Percentiles rank a stretch among this genome's conserved stretches.
Conservation (phyloP, 1,140 invertebrate genomes). For the Sycophila sp. region DNA sequence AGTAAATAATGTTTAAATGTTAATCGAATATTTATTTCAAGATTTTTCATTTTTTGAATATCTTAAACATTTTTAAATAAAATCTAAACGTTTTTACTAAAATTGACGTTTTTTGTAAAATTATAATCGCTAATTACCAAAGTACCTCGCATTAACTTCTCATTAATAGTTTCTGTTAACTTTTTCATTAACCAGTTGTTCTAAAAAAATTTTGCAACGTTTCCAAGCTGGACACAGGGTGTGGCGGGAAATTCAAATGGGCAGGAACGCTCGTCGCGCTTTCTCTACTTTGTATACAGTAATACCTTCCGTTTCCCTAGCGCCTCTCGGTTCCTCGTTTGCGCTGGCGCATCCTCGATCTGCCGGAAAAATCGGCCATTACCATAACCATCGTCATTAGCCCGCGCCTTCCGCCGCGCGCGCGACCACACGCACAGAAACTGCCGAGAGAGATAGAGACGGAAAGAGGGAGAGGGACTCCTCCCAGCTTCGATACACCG, state of each 20-base stretch:
- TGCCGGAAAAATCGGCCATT: neutral
- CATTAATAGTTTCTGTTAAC: no score
- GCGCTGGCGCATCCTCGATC: neutral
- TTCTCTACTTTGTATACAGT: no score
- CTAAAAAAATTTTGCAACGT: no score
- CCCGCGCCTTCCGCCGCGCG: neutral
- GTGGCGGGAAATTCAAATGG: neutral
- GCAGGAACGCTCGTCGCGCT: neutral
- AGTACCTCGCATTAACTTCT: no score
- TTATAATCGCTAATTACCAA: no score
- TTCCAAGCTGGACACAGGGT: neutral
- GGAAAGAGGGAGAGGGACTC: slow-evolving; percentile 27
- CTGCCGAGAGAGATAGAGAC: slow-evolving; percentile 33
- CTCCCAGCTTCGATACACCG: slow-evolving; percentile 46
- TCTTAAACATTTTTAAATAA: no score
- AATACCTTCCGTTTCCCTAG: neutral
- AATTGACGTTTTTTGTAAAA: no score
- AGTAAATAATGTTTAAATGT: no score
- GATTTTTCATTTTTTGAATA: no score
- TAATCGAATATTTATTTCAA: no score
- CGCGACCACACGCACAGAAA: slow-evolving; percentile 27
- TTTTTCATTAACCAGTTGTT: no score
- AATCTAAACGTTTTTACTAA: no score
- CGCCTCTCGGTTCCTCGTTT: neutral
- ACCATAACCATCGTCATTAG: slow-evolving; percentile 10